phyloP scores from a whole-genome alignment of 2,888 invertebrate genomes.

The Liodrosophila aerea region DNA sequence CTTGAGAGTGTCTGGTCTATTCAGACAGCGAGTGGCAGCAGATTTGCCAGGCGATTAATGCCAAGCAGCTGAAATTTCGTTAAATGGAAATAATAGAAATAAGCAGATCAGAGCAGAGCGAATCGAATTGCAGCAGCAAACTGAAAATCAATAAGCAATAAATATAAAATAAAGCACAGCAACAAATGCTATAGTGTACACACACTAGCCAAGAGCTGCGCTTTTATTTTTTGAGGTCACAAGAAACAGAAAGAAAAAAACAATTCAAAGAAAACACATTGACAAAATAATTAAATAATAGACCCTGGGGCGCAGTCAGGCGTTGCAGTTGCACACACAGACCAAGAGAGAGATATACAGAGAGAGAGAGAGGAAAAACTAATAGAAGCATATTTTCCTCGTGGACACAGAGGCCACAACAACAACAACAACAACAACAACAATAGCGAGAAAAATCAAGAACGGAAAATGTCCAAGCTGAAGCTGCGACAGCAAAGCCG shows the following conservation, averaged over 20 bases:
- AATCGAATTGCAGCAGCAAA: conserved; percentile 24
- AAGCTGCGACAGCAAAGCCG: conserved; percentile 42
- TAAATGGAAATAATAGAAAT: conserved; percentile 26
- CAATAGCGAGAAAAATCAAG: background rate
- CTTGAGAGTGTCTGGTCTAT: background rate
- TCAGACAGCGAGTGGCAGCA: conserved; percentile 14
- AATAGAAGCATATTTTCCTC: conserved; percentile 55
- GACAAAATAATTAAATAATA: conserved; percentile 77
- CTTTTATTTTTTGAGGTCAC: conserved; percentile 41
- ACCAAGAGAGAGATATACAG: conserved; percentile 7
- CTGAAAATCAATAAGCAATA: conserved; percentile 31
- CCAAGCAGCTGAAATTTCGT: conserved; percentile 37
- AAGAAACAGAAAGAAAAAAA: conserved; percentile 18
- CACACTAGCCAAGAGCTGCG: conserved; percentile 28
- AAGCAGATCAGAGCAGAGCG: conserved; percentile 32
- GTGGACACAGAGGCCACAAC: conserved; percentile 23
- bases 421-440: conserved; percentile 15
- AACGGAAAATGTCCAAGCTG: conserved; percentile 32
- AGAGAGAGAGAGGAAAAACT: conserved; percentile 38
- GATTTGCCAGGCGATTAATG: conserved; percentile 53
- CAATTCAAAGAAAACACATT: conserved; percentile 46
- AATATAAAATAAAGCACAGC: no score
- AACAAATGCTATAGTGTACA: conserved; percentile 10
- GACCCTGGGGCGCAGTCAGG: conserved; percentile 58
- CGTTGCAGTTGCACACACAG: conserved; percentile 45